Evolutionary conservation across 2,797 vertebrate species (phyloP).

Genomic region (Megaceryle alcyon): DNA sequence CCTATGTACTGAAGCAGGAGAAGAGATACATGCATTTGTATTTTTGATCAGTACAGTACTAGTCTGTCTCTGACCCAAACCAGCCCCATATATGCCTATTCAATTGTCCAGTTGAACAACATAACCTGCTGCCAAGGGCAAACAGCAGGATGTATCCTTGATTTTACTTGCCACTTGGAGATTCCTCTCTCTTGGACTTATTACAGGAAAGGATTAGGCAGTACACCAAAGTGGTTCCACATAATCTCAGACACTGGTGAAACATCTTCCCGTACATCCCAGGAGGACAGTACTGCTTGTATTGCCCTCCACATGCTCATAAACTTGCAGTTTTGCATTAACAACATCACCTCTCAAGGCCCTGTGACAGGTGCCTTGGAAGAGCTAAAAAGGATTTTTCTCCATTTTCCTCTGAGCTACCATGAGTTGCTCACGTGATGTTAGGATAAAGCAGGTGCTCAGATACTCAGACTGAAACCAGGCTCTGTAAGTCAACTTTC

Average conservation of each 20-base stretch:
- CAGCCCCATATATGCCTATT: background rate
- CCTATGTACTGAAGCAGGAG: background rate
- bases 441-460: background rate
- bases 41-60: background rate
- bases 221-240: background rate
- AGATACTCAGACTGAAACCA: background rate
- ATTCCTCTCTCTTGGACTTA: background rate
- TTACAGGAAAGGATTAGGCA: background rate
- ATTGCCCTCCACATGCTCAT: background rate
- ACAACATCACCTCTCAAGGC: background rate
- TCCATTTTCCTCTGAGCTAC: background rate
- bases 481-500: background rate
- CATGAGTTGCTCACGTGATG: background rate
- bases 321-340: background rate
- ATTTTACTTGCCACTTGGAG: background rate
- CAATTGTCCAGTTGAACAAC: background rate
- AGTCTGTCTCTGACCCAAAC: background rate
- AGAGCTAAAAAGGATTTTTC: background rate
- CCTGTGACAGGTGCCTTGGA: background rate
- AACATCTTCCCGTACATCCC: background rate
- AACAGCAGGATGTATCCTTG: background rate
- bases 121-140: background rate
- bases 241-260: background rate
- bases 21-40: fast-evolving
- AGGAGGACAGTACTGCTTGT: background rate